Evolutionary conservation across 1,140 invertebrate genomes (phyloP).

Genomic region (Hycleus phaleratus): DNA sequence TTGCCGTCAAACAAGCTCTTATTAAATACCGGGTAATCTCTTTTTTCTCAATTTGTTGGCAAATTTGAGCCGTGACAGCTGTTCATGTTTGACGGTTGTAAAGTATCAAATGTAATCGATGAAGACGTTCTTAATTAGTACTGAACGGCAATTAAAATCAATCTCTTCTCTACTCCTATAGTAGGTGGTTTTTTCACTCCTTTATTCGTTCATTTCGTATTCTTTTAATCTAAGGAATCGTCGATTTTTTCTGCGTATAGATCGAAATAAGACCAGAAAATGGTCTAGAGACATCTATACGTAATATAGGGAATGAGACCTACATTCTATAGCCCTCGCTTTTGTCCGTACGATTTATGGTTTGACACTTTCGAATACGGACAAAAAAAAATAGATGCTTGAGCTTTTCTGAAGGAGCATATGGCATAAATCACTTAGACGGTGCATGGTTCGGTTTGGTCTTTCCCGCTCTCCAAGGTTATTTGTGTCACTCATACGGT

Average conservation of each 20-base stretch:
- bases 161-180: too few relatives aligned
- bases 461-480: constrained; percentile 15
- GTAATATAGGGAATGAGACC: too few relatives aligned
- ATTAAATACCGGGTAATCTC: too few relatives aligned
- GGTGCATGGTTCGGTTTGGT: constrained; percentile 10
- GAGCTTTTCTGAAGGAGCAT: constrained; percentile 38
- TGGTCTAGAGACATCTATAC: not conserved
- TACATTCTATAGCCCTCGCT: constrained; percentile 29
- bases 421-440: constrained; percentile 36
- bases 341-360: constrained; percentile 36
- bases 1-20: too few relatives aligned
- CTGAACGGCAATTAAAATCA: too few relatives aligned
- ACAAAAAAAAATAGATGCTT: constrained; percentile 39
- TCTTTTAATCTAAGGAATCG: not conserved
- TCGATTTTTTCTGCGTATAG: not conserved
- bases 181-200: too few relatives aligned
- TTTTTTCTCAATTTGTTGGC: too few relatives aligned
- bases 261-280: not conserved
- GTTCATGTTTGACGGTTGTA: too few relatives aligned
- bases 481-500: constrained; percentile 33
- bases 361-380: constrained; percentile 38
- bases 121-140: too few relatives aligned
- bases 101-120: too few relatives aligned
- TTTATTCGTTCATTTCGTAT: too few relatives aligned
- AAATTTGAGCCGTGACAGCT: too few relatives aligned